Conservation (phyloP, 2,113 vertebrate species). For the Macroglossus sobrinus region DNA sequence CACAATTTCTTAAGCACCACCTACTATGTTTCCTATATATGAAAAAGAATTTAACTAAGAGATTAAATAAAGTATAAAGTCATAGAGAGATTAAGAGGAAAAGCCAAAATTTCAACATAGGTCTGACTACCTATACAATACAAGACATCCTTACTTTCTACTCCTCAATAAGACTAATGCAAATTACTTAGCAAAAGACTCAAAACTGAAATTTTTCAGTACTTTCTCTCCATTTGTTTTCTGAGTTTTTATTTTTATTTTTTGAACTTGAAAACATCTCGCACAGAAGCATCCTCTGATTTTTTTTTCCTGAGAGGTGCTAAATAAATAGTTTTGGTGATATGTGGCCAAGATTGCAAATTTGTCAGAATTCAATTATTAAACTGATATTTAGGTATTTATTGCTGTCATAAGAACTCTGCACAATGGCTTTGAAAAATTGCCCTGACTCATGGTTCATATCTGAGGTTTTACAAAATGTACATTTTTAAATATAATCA, state of each 20-base stretch:
- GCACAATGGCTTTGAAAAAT: slow-evolving; percentile 74
- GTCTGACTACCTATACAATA: not conserved
- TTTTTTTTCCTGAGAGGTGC: not conserved
- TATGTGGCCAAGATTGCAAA: slow-evolving; percentile 44
- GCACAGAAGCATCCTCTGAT: slow-evolving; percentile 1
- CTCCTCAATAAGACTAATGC: slow-evolving; percentile 34
- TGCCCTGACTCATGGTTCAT: slow-evolving; percentile 59
- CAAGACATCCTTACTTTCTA: not conserved
- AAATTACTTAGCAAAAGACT: slow-evolving; percentile 41
- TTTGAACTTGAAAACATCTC: slow-evolving; percentile 41
- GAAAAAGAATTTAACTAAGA: not conserved
- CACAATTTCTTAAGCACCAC: not conserved
- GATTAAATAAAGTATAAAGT: not conserved
- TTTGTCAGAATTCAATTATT: slow-evolving; percentile 72
- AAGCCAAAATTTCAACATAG: not conserved
- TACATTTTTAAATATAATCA: slow-evolving; percentile 56
- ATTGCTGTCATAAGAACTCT: slow-evolving; percentile 71
- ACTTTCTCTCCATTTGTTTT: slow-evolving; percentile 32
- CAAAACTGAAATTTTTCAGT: not conserved
- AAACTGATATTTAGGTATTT: slow-evolving; percentile 77
- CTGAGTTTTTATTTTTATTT: not conserved
- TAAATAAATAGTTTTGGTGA: slow-evolving; percentile 72
- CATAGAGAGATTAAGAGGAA: not conserved
- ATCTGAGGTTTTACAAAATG: slow-evolving; percentile 60
- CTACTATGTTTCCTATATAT: not conserved